Conservation (phyloP, 92 coral and sea anemone genomes). For the Zoanthus sansibaricus region DNA sequence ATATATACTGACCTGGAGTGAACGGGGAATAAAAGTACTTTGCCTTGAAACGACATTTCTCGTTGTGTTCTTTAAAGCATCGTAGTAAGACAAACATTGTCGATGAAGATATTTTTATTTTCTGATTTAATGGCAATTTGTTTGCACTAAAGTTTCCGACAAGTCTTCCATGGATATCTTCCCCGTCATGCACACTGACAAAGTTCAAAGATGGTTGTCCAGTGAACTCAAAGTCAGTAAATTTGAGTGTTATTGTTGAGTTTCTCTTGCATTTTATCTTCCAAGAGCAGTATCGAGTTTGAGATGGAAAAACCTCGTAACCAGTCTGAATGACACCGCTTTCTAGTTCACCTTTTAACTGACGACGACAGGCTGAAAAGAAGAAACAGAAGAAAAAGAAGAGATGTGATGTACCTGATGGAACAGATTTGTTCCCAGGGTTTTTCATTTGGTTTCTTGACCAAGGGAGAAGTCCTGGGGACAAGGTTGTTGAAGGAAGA, state of each 20-base stretch:
- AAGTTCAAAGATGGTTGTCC: background rate
- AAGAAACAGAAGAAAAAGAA: too few relatives aligned
- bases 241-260: background rate
- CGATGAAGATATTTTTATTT: background rate
- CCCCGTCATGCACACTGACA: conserved; percentile 9
- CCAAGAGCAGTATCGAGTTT: conserved; percentile 5
- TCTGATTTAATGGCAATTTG: background rate
- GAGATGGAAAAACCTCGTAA: background rate
- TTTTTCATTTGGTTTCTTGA: too few relatives aligned
- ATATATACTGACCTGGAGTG: too few relatives aligned
- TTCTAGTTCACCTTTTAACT: too few relatives aligned
- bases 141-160: background rate
- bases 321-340: too few relatives aligned
- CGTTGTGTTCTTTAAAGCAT: background rate
- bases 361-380: too few relatives aligned
- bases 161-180: conserved; percentile 2
- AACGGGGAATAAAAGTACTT: too few relatives aligned
- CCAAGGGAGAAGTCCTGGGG: too few relatives aligned
- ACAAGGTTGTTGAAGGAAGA: too few relatives aligned
- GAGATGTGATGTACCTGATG: too few relatives aligned
- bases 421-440: too few relatives aligned
- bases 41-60: background rate
- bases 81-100: background rate
- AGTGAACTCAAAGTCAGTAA: background rate
- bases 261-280: background rate